Conservation (phyloP, 2,113 vertebrate species). For the Calyptomena viridis region DNA sequence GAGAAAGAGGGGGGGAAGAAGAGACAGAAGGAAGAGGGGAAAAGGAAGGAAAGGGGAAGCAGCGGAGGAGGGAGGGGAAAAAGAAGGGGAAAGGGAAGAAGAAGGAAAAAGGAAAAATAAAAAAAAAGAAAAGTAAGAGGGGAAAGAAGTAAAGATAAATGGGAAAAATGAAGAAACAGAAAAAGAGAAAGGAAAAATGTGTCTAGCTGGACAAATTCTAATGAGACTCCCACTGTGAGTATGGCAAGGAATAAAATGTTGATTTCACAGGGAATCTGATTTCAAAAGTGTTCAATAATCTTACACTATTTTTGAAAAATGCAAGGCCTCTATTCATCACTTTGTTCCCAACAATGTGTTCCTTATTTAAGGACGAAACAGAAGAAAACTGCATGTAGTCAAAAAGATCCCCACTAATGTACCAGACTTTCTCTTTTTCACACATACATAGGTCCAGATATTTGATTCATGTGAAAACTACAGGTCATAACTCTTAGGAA, state of each 20-base stretch:
- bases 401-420: neutral
- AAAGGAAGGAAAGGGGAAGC: too few relatives aligned
- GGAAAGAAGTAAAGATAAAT: neutral
- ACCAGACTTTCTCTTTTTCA: neutral
- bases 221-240: neutral
- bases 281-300: neutral
- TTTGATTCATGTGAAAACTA: neutral
- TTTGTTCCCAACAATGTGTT: neutral
- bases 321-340: neutral
- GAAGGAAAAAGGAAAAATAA: neutral
- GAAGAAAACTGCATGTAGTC: neutral
- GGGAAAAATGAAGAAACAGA: neutral
- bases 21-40: neutral
- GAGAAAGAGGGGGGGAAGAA: neutral
- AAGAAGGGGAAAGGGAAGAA: neutral
- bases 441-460: neutral
- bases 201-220: neutral
- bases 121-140: neutral
- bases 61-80: too few relatives aligned
- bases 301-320: neutral
- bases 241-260: neutral
- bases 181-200: neutral
- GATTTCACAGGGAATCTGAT: neutral
- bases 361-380: neutral
- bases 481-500: neutral